A percentile compares a stretch with the other conserved stretches of the same genome.
Conservation (phyloP, 2,888 invertebrate species). For the Blera fallax region DNA sequence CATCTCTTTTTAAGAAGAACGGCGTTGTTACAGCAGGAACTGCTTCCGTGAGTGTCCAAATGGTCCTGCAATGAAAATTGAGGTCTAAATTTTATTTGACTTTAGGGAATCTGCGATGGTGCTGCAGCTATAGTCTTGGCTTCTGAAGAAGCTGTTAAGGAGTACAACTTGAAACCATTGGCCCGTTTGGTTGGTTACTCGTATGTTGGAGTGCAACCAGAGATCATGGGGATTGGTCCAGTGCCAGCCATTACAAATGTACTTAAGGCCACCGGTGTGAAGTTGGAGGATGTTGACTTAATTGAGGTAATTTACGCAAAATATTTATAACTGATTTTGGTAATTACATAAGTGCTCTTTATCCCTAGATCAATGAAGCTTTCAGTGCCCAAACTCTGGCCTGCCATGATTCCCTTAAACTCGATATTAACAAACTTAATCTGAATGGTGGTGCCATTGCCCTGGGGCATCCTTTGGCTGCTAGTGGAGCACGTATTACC, state of each 20-base stretch:
- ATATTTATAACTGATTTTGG: neutral
- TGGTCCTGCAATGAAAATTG: neutral
- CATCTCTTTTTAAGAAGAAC: conserved; percentile 95
- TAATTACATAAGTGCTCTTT: conserved; percentile 3
- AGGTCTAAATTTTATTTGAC: conserved; percentile 41
- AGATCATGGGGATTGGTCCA: conserved; percentile 99
- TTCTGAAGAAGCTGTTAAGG: conserved; percentile 93
- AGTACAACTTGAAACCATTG: conserved; percentile 91
- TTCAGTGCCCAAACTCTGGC: conserved; percentile 97
- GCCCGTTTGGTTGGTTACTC: conserved; percentile 96
- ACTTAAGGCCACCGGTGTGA: conserved; percentile 89
- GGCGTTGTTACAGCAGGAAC: conserved; percentile 97
- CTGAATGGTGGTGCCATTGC: conserved; percentile 98
- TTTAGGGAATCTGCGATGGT: conserved; percentile 98
- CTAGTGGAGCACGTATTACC: conserved; percentile 96
- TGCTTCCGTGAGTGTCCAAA: conserved; percentile 88
- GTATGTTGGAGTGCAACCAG: conserved; percentile 97
- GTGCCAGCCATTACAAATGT: conserved; percentile 95
- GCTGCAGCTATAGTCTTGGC: conserved; percentile 96
- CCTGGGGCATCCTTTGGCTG: conserved; percentile 97
- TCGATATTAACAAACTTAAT: conserved; percentile 94
- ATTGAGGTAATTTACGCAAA: conserved; percentile 87
- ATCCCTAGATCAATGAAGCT: conserved; percentile 95
- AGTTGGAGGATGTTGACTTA: conserved; percentile 93
- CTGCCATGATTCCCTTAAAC: conserved; percentile 92